A percentile compares a stretch with the other conserved stretches of the same genome.
phyloP scores from a whole-genome alignment of 35 echinoderm and acorn worm species.

The Eucidaris tribuloides region DNA sequence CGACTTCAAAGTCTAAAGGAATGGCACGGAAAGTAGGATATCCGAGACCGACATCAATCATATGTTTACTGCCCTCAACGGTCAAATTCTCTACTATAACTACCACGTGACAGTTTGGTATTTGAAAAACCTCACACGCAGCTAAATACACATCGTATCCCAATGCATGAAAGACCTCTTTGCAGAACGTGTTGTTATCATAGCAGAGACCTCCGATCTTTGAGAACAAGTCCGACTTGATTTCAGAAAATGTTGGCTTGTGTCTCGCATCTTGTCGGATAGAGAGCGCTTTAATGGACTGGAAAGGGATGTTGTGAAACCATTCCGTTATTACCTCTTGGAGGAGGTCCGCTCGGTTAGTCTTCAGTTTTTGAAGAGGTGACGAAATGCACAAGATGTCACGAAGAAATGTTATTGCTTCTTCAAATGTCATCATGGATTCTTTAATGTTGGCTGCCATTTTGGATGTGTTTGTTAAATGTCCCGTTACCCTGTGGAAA shows the following conservation, averaged over 20 bases:
- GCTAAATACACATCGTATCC: constrained; percentile 43
- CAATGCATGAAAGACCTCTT: constrained; percentile 24
- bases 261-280: constrained; percentile 5
- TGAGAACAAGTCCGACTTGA: constrained; percentile 27
- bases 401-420: neutral
- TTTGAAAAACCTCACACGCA: constrained; percentile 15
- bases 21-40: constrained; percentile 62
- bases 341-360: neutral
- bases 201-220: constrained; percentile 55
- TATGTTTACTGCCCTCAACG: constrained; percentile 34
- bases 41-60: constrained; percentile 63
- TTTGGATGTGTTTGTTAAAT: no score
- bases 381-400: neutral
- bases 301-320: constrained; percentile 50
- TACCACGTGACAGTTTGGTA: constrained; percentile 27
- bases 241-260: constrained; percentile 42
- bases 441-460: neutral
- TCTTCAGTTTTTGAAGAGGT: neutral
- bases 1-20: constrained; percentile 51
- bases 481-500: no score
- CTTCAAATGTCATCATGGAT: neutral
- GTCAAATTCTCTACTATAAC: constrained; percentile 29
- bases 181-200: constrained; percentile 27
- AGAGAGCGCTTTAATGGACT: constrained; percentile 41
- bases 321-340: neutral